Evolutionary conservation across 2,888 invertebrate genomes (phyloP), one percentile per base, ranked within the genome.

Genomic region (Therioaphis trifolii): DNA sequence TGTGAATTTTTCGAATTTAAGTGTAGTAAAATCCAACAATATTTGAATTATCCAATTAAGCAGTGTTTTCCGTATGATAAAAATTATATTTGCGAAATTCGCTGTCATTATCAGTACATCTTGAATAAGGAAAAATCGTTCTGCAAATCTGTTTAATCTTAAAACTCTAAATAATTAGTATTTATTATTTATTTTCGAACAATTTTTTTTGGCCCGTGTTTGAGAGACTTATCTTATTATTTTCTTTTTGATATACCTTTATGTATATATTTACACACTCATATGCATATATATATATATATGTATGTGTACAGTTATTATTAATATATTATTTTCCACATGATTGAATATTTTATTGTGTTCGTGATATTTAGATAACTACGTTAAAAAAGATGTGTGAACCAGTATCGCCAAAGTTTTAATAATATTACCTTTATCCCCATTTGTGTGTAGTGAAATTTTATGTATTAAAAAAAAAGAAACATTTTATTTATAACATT

Each of bases 401-500:
- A 43, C 9, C 69, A 12, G 21, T 14, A 18, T 29, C 9, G 18
- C 18, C 29, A 7, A 18, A 18, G 18, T 63, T 63, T 29, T 63
- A 63, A 63, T 63, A 5, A 18, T 63, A 63, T 63, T 63, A 63
- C 15, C 2, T 63, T 29, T 18, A 18, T 15, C 35, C 9, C 27
- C 29, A 27, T 49, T 49, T 27, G 49, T 52, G 29, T 69, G 69
- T 69, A 69, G 43, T 69, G 43, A 58, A 58, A 1, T 77, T 49
- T 66, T 66, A 66, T 66, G 46, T 29, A 76, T 43, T 49, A 15
- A 77, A 77, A 66, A 66, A n/a, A 63, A 49, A 68, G n/a, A 68
- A 68, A 69, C 0, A 75, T 35, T 52, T 35, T 72, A 75, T 75
- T 78, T 78, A 52, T 78, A 78, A 68, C 68, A 78, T 68, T 78